phyloP scores from a whole-genome alignment of 2,888 invertebrate genomes.

The Drosophila quasianomalipes region DNA sequence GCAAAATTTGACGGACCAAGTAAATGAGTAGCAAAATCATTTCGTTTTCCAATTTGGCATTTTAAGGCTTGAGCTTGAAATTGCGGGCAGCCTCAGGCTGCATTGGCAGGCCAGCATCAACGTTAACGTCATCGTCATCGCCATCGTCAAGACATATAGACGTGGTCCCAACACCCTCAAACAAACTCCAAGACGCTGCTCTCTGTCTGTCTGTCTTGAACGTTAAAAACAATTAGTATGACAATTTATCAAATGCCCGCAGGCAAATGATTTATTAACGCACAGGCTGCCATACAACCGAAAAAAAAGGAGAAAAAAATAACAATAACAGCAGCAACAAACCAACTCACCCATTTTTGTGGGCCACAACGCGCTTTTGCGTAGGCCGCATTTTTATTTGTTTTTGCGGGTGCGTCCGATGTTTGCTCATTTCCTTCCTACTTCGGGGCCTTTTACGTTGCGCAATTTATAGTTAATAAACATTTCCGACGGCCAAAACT shows the following conservation, averaged over 20 bases:
- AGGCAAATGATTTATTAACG: slow-evolving; percentile 77
- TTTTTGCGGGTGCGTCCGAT: slow-evolving; percentile 71
- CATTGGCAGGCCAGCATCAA: slow-evolving; percentile 42
- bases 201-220: slow-evolving; percentile 57
- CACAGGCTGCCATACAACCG: slow-evolving; percentile 32
- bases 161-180: slow-evolving; percentile 11
- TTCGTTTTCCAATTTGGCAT: slow-evolving; percentile 52
- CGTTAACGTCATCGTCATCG: slow-evolving; percentile 18
- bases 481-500: slow-evolving; percentile 69
- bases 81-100: slow-evolving; percentile 47
- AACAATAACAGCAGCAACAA: slow-evolving; percentile 39
- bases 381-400: slow-evolving; percentile 65
- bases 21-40: slow-evolving; percentile 59
- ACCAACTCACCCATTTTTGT: slow-evolving; percentile 27
- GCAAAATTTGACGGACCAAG: slow-evolving; percentile 58
- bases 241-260: slow-evolving; percentile 82
- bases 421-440: slow-evolving; percentile 76
- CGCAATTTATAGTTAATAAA: slow-evolving; percentile 78
- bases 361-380: slow-evolving; percentile 28
- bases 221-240: slow-evolving; percentile 82
- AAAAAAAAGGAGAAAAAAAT: slow-evolving; percentile 3
- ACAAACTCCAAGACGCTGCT: slow-evolving; percentile 23
- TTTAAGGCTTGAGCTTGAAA: slow-evolving; percentile 44
- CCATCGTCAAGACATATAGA: slow-evolving; percentile 3
- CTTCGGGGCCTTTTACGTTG: slow-evolving; percentile 56